Evolutionary conservation across 2,888 invertebrate species (phyloP).

Genomic region (Leucophenga montana): DNA sequence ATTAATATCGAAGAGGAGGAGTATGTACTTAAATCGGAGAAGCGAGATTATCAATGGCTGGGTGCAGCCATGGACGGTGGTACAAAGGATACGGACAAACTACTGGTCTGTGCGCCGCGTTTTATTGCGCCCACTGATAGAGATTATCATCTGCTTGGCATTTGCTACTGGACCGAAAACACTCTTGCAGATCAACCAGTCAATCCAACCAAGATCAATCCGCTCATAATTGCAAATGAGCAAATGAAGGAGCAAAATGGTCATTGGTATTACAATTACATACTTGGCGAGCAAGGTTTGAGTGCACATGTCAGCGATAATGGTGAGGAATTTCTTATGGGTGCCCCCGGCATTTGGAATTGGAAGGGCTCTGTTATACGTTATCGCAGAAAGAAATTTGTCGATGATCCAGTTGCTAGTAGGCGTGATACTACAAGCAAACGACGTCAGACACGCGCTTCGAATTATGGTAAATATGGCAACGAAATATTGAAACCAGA

Average conservation of each 20-base stretch:
- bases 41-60: slow-evolving; percentile 74
- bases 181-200: slow-evolving; percentile 64
- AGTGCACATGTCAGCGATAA: slow-evolving; percentile 72
- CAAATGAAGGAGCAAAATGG: slow-evolving; percentile 56
- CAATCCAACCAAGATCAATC: slow-evolving; percentile 67
- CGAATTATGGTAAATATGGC: slow-evolving; percentile 48
- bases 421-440: slow-evolving; percentile 63
- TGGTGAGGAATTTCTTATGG: slow-evolving; percentile 71
- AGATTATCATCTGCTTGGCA: slow-evolving; percentile 72
- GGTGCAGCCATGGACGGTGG: slow-evolving; percentile 75
- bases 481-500: slow-evolving; percentile 67
- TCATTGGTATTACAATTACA: slow-evolving; percentile 62
- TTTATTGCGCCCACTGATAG: slow-evolving; percentile 60
- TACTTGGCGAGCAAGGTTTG: slow-evolving; percentile 70
- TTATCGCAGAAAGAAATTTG: slow-evolving; percentile 55
- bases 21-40: slow-evolving; percentile 65
- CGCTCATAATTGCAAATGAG: slow-evolving; percentile 61
- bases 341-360: slow-evolving; percentile 70
- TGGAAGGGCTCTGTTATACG: slow-evolving; percentile 72
- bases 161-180: slow-evolving; percentile 72
- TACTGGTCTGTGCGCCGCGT: slow-evolving; percentile 73
- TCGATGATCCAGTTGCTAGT: slow-evolving; percentile 67
- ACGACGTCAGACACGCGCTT: slow-evolving; percentile 40
- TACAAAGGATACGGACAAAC: slow-evolving; percentile 68
- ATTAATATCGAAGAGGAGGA: slow-evolving; percentile 56